Conservation (phyloP, 2,113 vertebrate genomes). For the Pimephales promelas region DNA sequence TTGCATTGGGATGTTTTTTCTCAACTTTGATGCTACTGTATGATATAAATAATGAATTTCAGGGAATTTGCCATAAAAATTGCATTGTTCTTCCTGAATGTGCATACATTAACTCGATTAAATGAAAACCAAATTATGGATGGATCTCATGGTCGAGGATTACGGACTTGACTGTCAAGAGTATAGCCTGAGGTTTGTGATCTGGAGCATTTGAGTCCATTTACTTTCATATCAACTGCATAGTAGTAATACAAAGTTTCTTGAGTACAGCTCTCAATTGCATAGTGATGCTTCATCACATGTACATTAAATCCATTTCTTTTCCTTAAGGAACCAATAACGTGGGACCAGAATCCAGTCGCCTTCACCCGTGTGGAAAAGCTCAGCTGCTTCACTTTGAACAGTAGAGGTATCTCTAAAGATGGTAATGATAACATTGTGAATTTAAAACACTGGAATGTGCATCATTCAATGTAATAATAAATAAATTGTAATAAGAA, state of each 20-base stretch:
- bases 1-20: neutral
- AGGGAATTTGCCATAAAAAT: neutral
- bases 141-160: neutral
- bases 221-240: constrained; percentile 70
- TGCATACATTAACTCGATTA: neutral
- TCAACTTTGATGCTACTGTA: neutral
- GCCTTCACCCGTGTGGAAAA: constrained; percentile 61
- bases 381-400: constrained; percentile 48
- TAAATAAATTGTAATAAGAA: constrained; percentile 39
- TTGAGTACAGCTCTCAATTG: constrained; percentile 69
- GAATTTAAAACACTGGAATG: constrained; percentile 23
- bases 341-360: constrained; percentile 41
- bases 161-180: constrained; percentile 61
- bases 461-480: constrained; percentile 16
- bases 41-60: neutral
- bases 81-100: constrained; percentile 2
- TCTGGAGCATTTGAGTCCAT: constrained; percentile 63
- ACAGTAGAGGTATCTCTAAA: constrained; percentile 60
- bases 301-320: neutral
- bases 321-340: constrained; percentile 32
- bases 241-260: constrained; percentile 71
- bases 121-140: neutral
- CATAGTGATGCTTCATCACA: constrained; percentile 75
- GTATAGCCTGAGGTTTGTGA: constrained; percentile 76
- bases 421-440: constrained; percentile 45